Evolutionary conservation across 2,888 invertebrate species (phyloP).

Genomic region (Nemapogon koenigi): DNA sequence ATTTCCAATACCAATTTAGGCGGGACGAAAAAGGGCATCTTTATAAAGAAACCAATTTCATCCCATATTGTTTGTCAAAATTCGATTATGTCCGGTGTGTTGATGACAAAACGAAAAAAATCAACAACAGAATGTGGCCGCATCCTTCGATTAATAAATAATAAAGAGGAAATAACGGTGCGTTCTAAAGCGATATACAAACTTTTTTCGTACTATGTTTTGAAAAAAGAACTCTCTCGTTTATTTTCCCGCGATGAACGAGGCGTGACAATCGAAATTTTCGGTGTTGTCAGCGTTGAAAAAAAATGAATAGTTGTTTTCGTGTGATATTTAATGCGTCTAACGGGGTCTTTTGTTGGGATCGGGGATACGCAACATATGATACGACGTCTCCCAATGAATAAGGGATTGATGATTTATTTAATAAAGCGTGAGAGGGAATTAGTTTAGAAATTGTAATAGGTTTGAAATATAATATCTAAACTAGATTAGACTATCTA

Average conservation of each 20-base stretch:
- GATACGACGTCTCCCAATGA: too few species aligned
- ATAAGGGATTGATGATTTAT: too few species aligned
- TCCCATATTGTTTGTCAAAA: constrained; percentile 55
- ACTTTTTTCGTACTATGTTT: constrained; percentile 16
- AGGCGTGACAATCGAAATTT: constrained; percentile 61
- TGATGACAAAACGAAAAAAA: constrained; percentile 39
- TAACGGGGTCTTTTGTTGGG: constrained; percentile 54
- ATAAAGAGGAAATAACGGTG: constrained; percentile 38
- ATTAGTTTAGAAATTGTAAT: too few species aligned
- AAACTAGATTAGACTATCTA: too few species aligned
- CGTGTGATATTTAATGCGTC: constrained; percentile 52
- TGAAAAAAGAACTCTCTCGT: constrained; percentile 39
- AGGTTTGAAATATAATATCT: too few species aligned
- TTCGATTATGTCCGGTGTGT: constrained; percentile 49
- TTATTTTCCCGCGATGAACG: constrained; percentile 57
- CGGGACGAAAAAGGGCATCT: constrained; percentile 35
- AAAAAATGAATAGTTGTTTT: constrained; percentile 43
- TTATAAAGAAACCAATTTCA: constrained; percentile 56
- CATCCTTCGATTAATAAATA: constrained; percentile 36
- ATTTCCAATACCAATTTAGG: constrained; percentile 33
- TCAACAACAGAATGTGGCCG: constrained; percentile 26
- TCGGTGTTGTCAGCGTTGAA: constrained; percentile 41
- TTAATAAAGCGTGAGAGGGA: too few species aligned
- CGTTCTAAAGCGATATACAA: constrained; percentile 20
- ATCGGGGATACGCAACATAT: too few species aligned